Base-by-base conservation (phyloP, 1,140 invertebrate species). In the Centruroides sculpturatus region DNA sequence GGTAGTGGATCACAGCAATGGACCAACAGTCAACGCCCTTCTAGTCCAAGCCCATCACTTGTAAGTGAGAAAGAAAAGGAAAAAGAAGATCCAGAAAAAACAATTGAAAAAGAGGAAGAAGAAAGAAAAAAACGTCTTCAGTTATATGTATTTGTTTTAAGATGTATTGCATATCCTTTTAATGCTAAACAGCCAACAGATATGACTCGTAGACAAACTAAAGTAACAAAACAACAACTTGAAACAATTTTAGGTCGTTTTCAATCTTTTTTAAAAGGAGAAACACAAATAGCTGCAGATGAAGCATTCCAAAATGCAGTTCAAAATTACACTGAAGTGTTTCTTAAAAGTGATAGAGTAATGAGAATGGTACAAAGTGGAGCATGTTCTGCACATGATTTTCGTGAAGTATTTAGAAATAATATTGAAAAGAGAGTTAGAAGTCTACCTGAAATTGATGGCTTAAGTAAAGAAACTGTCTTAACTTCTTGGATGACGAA, bases 301-400 rank as follows among this genome's bases (percentile, higher is more conserved):
- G 96, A 99, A 77, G 96, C 96, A 59, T 99, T 99, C 73, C 94
- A 92, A 73, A 98, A 98, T 76, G 94, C 96, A 34, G 90, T 99
- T 48, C 92, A 98, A 73, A 93, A 87, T 70, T 99, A 98, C 78
- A 87, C 84, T 73, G 96, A 99, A 73, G 90, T 97, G 50, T 99
- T 99, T 78, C 79, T 99, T 4, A 93, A 92, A 74, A 97, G 92
- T 54, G 96, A 99, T 70, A 79, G 96, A 65, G 88, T 98, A 47
- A 78, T 86, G 46, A 88, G 89, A 75, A 95, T 99, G 87, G 95
- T 99, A 34, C 85, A 88, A 68, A 91, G 92, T 62, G 96, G 96
- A 55, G 95, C 92, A 64, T 98, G 94, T 77, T 96, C 93, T 41
- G 89, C 93, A 70, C 85, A 96, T 76, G 97, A 99, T 80, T 98